These are phyloP conservation scores for Prionace glauca DNA, from an alignment of 2,797 vertebrate species.

Conservation along the genomic window DNA sequence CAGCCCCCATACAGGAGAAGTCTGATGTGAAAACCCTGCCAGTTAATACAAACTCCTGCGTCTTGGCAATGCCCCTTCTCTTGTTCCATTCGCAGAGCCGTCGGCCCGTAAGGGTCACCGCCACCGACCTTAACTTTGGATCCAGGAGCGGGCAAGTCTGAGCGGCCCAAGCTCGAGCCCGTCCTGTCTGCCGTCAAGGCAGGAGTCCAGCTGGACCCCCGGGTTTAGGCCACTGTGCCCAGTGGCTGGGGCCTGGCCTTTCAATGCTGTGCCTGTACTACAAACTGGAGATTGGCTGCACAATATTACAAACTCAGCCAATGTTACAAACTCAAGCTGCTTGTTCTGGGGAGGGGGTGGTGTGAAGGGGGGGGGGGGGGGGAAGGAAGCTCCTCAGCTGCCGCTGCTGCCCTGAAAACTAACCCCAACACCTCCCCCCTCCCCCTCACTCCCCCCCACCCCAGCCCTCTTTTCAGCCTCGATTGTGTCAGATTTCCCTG, in stretches of 20 bases:
- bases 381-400: not conserved
- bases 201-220: not conserved
- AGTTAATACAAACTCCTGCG: not conserved
- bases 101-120: not conserved
- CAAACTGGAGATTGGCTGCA: not conserved
- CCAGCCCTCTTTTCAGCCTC: not conserved
- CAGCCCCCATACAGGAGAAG: not conserved
- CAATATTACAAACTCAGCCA: not conserved
- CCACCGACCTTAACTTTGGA: not conserved
- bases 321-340: too few relatives aligned
- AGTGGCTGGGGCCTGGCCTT: not conserved
- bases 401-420: not conserved
- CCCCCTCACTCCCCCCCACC: too few relatives aligned
- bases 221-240: not conserved
- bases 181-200: not conserved
- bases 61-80: not conserved
- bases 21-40: not conserved
- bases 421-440: too few relatives aligned
- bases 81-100: not conserved
- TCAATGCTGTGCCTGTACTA: not conserved
- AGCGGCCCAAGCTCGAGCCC: not conserved
- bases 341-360: not conserved
- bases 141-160: not conserved
- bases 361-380: not conserved
- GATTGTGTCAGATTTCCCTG: not conserved